These are phyloP conservation scores for Isichthys henryi DNA, from an alignment of 2,113 vertebrate genomes.

Conservation along the genomic window DNA sequence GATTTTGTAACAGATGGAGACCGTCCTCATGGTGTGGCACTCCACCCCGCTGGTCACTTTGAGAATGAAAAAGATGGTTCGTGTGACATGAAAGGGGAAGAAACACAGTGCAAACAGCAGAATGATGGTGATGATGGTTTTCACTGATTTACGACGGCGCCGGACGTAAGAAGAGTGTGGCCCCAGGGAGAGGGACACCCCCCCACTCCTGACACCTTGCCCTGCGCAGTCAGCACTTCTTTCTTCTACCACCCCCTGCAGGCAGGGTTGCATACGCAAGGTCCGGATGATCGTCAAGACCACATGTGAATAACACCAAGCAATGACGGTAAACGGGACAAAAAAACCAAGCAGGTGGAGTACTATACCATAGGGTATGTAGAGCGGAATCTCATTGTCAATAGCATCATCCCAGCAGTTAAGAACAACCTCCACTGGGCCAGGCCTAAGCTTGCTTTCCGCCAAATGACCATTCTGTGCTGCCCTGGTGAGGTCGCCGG, in stretches of 20 bases:
- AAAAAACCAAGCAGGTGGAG: slow-evolving; percentile 69
- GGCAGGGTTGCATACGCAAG: slow-evolving; percentile 51
- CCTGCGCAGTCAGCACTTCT: slow-evolving; percentile 30
- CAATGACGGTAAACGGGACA: slow-evolving; percentile 65
- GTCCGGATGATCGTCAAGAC: slow-evolving; percentile 64
- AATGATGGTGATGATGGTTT: slow-evolving; percentile 69
- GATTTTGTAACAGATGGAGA: slow-evolving; percentile 73
- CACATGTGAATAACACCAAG: slow-evolving; percentile 70
- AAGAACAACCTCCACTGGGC: slow-evolving; percentile 36
- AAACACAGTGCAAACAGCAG: slow-evolving; percentile 70
- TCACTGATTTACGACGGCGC: slow-evolving; percentile 64
- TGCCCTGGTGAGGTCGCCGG: slow-evolving; percentile 40
- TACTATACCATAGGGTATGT: slow-evolving; percentile 67
- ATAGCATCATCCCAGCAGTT: slow-evolving; percentile 74
- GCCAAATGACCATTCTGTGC: slow-evolving; percentile 23
- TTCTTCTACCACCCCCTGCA: slow-evolving; percentile 26
- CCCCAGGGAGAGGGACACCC: slow-evolving; percentile 43
- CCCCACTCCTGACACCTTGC: slow-evolving; percentile 33
- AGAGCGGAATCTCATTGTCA: slow-evolving; percentile 63
- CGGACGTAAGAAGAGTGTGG: slow-evolving; percentile 55
- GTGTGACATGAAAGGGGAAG: slow-evolving; percentile 69
- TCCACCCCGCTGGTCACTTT: slow-evolving; percentile 50
- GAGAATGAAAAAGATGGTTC: slow-evolving; percentile 67
- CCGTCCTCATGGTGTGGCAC: slow-evolving; percentile 57
- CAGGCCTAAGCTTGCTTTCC: slow-evolving; percentile 22